Evolutionary conservation across 2,797 vertebrate genomes (phyloP), one percentile per base, ranked within the genome.

Genomic region (Pseudocheirus occidentalis): DNA sequence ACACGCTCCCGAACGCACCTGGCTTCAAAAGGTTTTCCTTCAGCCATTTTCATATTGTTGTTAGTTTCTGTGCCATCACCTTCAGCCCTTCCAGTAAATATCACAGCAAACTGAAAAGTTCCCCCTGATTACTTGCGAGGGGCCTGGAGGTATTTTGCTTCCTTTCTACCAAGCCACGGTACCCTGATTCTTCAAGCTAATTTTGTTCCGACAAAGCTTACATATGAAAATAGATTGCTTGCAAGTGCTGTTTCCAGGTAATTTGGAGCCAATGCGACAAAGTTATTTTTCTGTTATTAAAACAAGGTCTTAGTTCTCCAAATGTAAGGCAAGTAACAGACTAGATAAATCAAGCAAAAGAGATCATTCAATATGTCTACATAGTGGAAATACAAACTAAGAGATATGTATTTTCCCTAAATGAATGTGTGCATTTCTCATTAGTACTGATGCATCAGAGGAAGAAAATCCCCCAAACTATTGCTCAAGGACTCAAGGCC

Each of bases 21-120:
- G 16, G 93, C 97, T 97, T 94, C 90, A 93, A 6, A 40, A 92
- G 92, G 7, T 96, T 98, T 96, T 95, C 55, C 55, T 91, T 92
- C 53, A 16, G 90, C 27, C 94, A 97, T 95, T 98, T 98, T 73
- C 94, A 94, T 96, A 97, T 96, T 98, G 92, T 96, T 95, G 94
- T 96, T 96, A 96, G 96, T 97, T 97, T 98, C 96, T 96, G 94
- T 97, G 97, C 28, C 57, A 62, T 9, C 96, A 55, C 95, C 96
- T 97, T 98, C 98, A 96, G 92, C 96, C 98, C 94, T 95, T 97
- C 93, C 27, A 95, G 90, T 1, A 98, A 98, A 98, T 94, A 97
- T 0, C 62, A 94, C 50, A 98, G 87, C 90, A 98, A 98, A 96
- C 90, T 92, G 28, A 92, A 98, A 95, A 95, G 31, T 95, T 95